Conservation (phyloP, 2,888 invertebrate species). For the Drosophila paracracens region DNA sequence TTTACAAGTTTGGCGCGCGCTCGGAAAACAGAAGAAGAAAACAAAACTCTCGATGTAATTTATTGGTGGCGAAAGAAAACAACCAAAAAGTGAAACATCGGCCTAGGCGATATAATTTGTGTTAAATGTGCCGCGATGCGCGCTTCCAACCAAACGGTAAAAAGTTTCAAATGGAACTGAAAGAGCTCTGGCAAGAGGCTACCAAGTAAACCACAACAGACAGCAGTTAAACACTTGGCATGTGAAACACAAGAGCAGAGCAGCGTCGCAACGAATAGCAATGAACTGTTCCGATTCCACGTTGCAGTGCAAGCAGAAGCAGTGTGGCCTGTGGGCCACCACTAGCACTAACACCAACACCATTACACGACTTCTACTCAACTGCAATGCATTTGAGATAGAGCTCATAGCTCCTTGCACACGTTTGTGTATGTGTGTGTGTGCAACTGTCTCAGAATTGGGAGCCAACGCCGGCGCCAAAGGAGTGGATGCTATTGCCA, state of each 20-base stretch:
- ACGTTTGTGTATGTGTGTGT: neutral
- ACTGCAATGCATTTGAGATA: slow-evolving; percentile 23
- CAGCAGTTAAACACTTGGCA: slow-evolving; percentile 16
- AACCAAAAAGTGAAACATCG: slow-evolving; percentile 60
- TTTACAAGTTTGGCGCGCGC: slow-evolving; percentile 57
- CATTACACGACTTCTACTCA: neutral
- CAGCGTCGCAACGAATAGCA: slow-evolving; percentile 6
- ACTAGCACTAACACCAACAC: slow-evolving; percentile 1
- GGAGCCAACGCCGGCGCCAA: slow-evolving; percentile 29
- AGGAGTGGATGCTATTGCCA: slow-evolving; percentile 28
- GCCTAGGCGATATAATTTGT: slow-evolving; percentile 35
- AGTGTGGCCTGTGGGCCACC: slow-evolving; percentile 47
- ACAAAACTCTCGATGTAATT: slow-evolving; percentile 21
- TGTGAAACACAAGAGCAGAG: slow-evolving; percentile 20
- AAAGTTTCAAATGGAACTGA: slow-evolving; percentile 73
- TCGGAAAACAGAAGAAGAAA: neutral
- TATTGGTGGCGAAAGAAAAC: slow-evolving; percentile 47
- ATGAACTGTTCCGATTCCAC: slow-evolving; percentile 46
- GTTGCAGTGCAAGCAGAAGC: slow-evolving; percentile 24
- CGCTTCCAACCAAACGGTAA: slow-evolving; percentile 70
- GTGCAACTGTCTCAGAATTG: slow-evolving; percentile 3
- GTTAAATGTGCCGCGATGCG: slow-evolving; percentile 44
- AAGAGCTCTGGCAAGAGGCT: slow-evolving; percentile 25
- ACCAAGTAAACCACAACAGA: slow-evolving; percentile 42
- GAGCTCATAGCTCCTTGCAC: slow-evolving; percentile 23